Base-by-base conservation (phyloP, 2,113 vertebrate species). In the Entosphenus tridentatus region DNA sequence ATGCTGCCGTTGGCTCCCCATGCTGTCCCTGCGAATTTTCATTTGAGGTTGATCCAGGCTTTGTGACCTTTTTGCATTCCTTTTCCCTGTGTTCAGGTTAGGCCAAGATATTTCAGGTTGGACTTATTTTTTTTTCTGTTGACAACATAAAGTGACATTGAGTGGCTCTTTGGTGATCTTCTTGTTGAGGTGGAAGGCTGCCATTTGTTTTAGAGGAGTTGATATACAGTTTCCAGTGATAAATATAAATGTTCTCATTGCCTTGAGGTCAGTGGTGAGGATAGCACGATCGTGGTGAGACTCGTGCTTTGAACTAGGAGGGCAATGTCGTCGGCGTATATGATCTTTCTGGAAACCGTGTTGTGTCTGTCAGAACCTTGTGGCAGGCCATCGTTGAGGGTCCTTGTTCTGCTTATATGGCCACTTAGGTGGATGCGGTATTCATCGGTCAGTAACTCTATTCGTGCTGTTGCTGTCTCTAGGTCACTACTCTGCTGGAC, bases 21-120 rank as follows among this genome's bases (percentile, higher is more conserved):
- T 57, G 56, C 13, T 57, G 67, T 68, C 10, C 9, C n/a, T 8
- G 16, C 39, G 39, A 4, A 8, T 17, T 68, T n/a, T 68, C 56
- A 55, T 12, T 12, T 68, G 17, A 68, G 67, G 6, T 55, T 68
- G 17, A 55, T n/a, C 16, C 67, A 39, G 39, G 39, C 56, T 68
- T 68, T 68, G 56, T 68, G 56, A 8, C 16, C 13, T 13, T 13
- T 57, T n/a, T 11, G 3, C 8, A 11, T 55, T 2, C 12, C 13
- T 68, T 68, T 68, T 68, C 17, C 67, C 39, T 21, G 56, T n/a
- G 39, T 55, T 13, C 39, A 68, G 67, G 67, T 68, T 68, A 68
- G 21, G 56, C 16, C n/a, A 21, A 3, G 56, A 13, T 68, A 16
- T 12, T 68, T 17, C 14, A 12, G 13, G 56, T 68, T 54, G 8